A percentile compares a stretch with the other conserved stretches of the same genome.
phyloP scores from a whole-genome alignment of 1,140 invertebrate species.

The Drosophila suzukii region DNA sequence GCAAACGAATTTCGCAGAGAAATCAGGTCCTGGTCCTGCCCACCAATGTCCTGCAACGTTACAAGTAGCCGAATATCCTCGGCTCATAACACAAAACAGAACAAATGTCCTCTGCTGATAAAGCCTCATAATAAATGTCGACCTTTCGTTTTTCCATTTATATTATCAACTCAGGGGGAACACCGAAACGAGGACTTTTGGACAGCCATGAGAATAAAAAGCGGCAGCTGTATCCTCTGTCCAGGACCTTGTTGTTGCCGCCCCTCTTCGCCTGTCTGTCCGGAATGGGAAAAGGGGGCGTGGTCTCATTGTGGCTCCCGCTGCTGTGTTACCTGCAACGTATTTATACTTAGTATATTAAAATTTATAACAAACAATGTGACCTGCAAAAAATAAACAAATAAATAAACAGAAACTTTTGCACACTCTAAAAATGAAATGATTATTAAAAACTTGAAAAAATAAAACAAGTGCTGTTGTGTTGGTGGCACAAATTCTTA shows the following conservation, averaged over 20 bases:
- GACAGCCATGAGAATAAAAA: slow-evolving; percentile 37
- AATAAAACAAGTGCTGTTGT: neutral
- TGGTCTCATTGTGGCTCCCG: slow-evolving; percentile 37
- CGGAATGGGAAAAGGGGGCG: slow-evolving; percentile 21
- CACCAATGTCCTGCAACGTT: slow-evolving; percentile 43
- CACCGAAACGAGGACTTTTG: slow-evolving; percentile 11
- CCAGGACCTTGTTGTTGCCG: neutral
- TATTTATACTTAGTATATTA: slow-evolving; percentile 67
- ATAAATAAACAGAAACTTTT: slow-evolving; percentile 15
- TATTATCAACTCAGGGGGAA: slow-evolving; percentile 71
- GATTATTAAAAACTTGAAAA: neutral
- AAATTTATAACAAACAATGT: slow-evolving; percentile 79
- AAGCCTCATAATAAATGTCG: slow-evolving; percentile 84
- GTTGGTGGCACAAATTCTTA: too few relatives aligned
- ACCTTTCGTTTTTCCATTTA: slow-evolving; percentile 84
- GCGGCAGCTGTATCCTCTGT: slow-evolving; percentile 24
- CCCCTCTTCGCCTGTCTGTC: neutral
- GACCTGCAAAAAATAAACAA: slow-evolving; percentile 29
- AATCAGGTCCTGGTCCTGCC: neutral
- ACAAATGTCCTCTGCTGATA: slow-evolving; percentile 84
- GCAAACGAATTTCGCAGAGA: slow-evolving; percentile 49
- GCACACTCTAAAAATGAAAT: neutral
- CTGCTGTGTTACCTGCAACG: slow-evolving; percentile 46
- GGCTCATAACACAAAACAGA: slow-evolving; percentile 77
- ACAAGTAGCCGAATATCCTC: slow-evolving; percentile 74